Base-by-base conservation (phyloP, 2,888 invertebrate species). In the Anodontia alba region DNA sequence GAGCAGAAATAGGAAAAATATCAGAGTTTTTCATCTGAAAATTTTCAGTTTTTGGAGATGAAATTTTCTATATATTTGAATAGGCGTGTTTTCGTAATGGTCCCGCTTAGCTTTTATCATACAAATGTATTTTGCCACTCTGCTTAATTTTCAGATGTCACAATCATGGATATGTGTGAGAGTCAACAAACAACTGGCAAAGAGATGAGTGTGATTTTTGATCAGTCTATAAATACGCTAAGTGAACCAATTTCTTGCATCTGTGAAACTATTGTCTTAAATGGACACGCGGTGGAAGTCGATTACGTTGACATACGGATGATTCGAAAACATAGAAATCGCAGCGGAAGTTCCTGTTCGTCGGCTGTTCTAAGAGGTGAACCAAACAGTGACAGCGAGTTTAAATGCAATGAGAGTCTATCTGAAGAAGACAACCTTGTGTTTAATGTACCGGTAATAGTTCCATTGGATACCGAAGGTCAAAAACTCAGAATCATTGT, bases 341-440 rank as follows among this genome's bases (percentile, higher is more conserved):
- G 46, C 26, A 62, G 42, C 38, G 76, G 79, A 36, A 82, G 78
- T 31, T 33, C 20, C 8, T 82, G 82, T 42, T 82, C 82, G 10
- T 73, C 73, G n/a, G 76, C 82, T 5, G 38, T 51, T 20, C 54
- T 82, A 1, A 33, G 38, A 15, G 31, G 46, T 26, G 38, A 43
- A 17, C 75, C 73, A 5, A 29, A 33, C 23, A 49, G 46, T 42
- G 43, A 26, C 10, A 38, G 57, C 7, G 26, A 57, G 29, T 43
- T 66, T 0, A 15, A 26, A 2, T 81, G 81, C 49, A 26, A 15
- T 15, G 74, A 54, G n/a, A n/a, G 20, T 15, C 15, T 23, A 20
- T 43, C 67, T 20, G 78, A 81, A 72, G 75, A 81, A 42, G 42
- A 72, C 8, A 78, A 81, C 72, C 72, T 81, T 36, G 23, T 62